phyloP scores from a whole-genome alignment of 1,140 invertebrate species.

The Nasonia giraulti region DNA sequence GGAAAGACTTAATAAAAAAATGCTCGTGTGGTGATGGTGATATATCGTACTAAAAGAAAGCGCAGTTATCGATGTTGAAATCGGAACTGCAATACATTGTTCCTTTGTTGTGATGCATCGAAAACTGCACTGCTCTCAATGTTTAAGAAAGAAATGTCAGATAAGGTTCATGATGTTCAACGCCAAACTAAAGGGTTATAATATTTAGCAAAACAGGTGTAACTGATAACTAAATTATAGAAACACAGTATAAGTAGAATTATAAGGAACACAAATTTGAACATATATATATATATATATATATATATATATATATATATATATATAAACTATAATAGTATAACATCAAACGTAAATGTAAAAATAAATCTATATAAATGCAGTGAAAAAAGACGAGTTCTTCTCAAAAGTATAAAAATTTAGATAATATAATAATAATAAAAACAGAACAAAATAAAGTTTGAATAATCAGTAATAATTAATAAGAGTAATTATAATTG shows the following conservation, averaged over 20 bases:
- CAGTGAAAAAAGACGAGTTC: conserved; percentile 39
- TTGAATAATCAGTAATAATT: not conserved
- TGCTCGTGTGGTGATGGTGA: conserved; percentile 14
- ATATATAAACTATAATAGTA: conserved; percentile 27
- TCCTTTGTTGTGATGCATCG: conserved; percentile 40
- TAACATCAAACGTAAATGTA: conserved; percentile 31
- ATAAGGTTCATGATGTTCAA: conserved; percentile 31
- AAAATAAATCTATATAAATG: not conserved
- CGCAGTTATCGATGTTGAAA: conserved; percentile 48
- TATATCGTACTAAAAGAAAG: conserved; percentile 38
- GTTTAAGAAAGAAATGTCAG: conserved; percentile 42
- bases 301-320: not conserved
- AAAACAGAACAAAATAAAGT: conserved; percentile 12
- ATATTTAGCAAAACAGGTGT: not conserved
- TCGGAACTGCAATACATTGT: conserved; percentile 38
- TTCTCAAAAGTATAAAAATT: conserved; percentile 24
- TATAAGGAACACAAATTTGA: conserved; percentile 18
- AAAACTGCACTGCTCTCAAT: conserved; percentile 51
- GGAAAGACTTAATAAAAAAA: conserved; percentile 18
- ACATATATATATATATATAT: too few species aligned
- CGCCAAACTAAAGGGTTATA: conserved; percentile 36
- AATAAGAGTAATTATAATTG: not conserved
- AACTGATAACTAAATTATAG: conserved; percentile 48
- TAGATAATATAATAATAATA: conserved; percentile 16
- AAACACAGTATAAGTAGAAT: conserved; percentile 19